A percentile compares a stretch with the other conserved stretches of the same genome.
phyloP scores from a whole-genome alignment of 2,113 vertebrate genomes.

The Indri indri region DNA sequence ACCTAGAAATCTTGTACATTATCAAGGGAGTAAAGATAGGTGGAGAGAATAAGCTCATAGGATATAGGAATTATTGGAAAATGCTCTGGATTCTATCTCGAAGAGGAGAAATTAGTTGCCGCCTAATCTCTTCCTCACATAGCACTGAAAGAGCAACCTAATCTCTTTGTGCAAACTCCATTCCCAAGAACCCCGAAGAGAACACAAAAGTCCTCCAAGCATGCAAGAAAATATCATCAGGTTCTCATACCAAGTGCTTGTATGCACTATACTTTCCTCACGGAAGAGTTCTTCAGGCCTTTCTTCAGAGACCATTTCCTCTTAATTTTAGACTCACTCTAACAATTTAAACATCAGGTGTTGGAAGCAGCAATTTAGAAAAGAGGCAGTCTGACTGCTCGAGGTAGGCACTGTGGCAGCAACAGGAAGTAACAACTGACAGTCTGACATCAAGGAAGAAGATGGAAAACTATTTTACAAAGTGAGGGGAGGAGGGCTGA shows the following conservation, averaged over 20 bases:
- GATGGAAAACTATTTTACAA: background rate
- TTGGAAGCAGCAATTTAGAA: constrained; percentile 46
- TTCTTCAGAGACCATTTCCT: background rate
- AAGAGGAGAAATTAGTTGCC: background rate
- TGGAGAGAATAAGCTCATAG: background rate
- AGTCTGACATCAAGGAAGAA: background rate
- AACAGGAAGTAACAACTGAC: background rate
- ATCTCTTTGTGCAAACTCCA: background rate
- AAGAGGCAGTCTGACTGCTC: background rate
- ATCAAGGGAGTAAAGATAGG: background rate
- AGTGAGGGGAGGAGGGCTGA: background rate
- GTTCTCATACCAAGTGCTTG: background rate
- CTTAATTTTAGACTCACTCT: constrained; percentile 18
- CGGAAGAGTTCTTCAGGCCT: background rate
- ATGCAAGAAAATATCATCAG: background rate
- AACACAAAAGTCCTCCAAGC: background rate
- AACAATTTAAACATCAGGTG: background rate
- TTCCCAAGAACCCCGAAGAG: background rate
- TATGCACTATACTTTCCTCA: background rate
- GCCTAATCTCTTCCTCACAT: background rate
- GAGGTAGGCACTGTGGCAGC: background rate
- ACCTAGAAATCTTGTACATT: background rate
- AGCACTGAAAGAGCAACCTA: background rate
- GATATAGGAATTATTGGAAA: background rate
- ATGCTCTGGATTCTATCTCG: background rate